Conservation (phyloP, 2,113 vertebrate genomes). For the Chloropsis hardwickii region DNA sequence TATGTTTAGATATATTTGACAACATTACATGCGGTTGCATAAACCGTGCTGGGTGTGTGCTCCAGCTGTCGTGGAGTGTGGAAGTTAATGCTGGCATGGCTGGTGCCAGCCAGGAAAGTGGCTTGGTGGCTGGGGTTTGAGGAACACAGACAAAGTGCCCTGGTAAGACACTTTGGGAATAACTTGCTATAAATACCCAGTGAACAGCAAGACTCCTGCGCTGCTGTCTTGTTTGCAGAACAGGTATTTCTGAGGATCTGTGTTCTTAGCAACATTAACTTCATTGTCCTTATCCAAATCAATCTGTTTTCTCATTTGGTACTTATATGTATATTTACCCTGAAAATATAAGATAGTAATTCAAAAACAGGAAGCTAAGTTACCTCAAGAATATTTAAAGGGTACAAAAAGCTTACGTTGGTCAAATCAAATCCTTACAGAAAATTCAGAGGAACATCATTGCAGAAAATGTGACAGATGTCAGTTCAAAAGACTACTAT, state of each 20-base stretch:
- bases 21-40: rapidly evolving
- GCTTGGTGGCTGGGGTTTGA: neutral
- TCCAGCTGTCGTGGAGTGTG: neutral
- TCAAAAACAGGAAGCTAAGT: neutral
- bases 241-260: neutral
- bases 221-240: neutral
- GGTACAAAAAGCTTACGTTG: neutral
- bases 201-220: neutral
- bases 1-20: neutral
- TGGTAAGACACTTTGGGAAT: neutral
- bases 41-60: neutral
- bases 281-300: neutral
- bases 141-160: neutral
- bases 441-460: neutral
- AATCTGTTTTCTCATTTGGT: neutral
- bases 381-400: neutral
- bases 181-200: neutral
- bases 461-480: neutral
- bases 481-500: neutral
- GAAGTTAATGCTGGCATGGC: neutral
- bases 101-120: neutral
- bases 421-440: neutral
- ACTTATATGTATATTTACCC: neutral
- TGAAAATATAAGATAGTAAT: neutral
- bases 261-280: neutral